Base-by-base conservation (phyloP, 30 jellyfish, hydroid and myxozoan species). In the Aurelia coerulea region DNA sequence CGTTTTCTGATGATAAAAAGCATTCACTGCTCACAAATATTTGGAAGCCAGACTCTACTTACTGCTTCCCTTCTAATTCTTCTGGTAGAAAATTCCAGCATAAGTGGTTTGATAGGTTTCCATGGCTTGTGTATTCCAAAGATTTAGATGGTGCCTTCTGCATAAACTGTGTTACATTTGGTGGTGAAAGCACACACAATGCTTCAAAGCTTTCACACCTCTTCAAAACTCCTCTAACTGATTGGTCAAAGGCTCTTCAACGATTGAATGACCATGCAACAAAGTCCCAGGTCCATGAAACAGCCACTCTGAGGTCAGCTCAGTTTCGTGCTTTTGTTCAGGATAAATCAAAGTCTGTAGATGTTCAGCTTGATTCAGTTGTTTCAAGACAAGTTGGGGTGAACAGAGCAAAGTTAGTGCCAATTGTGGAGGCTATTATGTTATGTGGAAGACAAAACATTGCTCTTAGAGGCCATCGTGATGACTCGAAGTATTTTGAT, bases 141-240 rank as follows among this genome's bases (percentile, higher is more conserved):
- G 74, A 12, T 5, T 9, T 3, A 10, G 96, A 91, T 66, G 96
- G 92, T 73, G 97, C 97, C 1, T 73, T 76, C 81, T 90, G 97
- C 86, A 42, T 83, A 5, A 32, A 58, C 60, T 90, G 95, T 82
- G 90, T 90, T 18, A 33, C 75, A 41, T 80, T 88, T 88, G 87
- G 63, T 35, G 68, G 74, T 4, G 83, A 63, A 63, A 54, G 87
- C 79, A 51, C 79, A 5, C 71, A 59, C 54, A 74, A 62, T 5
- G 78, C 87, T 39, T 17, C 73, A 15, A 83, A 34, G 35, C 84
- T 81, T 52, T 39, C 23, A 31, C 62, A 67, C 52, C 91, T 66
- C 39, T 50, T 66, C 85, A 81, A 69, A 69, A 31, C 91, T 19
- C 91, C 85, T 3, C 46, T 84, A 9, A 14, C 80, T 11, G 32